Evolutionary conservation across 2,888 invertebrate genomes (phyloP), one percentile per base, ranked within the genome.

Genomic region (Lasioglossum oenotherae): DNA sequence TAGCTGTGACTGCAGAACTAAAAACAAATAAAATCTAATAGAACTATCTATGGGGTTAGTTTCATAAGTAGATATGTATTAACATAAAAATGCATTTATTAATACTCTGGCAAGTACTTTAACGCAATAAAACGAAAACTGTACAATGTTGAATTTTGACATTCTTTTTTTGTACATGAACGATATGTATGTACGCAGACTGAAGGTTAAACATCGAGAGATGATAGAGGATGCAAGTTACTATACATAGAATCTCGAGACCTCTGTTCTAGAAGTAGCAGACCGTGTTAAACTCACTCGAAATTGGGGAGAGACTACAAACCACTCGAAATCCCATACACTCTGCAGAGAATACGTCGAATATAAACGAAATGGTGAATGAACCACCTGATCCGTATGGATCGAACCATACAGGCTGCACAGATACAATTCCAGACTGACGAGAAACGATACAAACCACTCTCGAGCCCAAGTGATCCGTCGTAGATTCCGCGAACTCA

Each of bases 391-490:
- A 53, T 53, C 53, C 23, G 23, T 53, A 53, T 53, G 3, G 23
- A 53, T 53, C 53, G 53, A 53, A 23, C 23, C 53, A 23, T 53
- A 23, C 53, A 53, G 53, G 3, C 53, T 53, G 8, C 53, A 53
- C 53, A 53, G 8, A 53, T 23, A 53, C 53, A 53, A 53, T 53
- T 53, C 53, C 53, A 23, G 23, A 64, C 64, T 31, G 41, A 64
- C 46, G 73, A 79, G 23, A 38, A 41, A 31, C 3, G 23, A 69
- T 35, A 16, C 14, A 2, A 81, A 81, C 64, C 64, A 31, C 31
- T 64, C 31, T 16, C 14, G 53, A 53, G 53, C 53, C 23, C 53
- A 53, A 53, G 53, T 53, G 53, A 53, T 53, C 53, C 53, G 53
- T 23, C 53, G 53, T 53, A 53, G 53, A 23, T 23, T 53, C 53